Evolutionary conservation across 2,888 invertebrate species (phyloP), one percentile per base, ranked within the genome.

Genomic region (Lasiommata megera): DNA sequence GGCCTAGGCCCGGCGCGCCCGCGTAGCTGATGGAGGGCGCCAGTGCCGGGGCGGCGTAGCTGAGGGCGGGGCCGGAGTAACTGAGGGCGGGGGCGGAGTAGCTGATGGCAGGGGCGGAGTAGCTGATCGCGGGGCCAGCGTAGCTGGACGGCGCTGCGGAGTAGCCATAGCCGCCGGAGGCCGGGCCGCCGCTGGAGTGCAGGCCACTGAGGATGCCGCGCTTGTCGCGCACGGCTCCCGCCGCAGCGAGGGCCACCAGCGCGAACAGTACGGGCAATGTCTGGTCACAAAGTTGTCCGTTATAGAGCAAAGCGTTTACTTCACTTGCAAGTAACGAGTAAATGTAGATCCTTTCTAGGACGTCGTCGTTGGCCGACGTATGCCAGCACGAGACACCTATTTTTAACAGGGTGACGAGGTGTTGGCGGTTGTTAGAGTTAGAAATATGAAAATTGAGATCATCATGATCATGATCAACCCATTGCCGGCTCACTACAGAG

Each of bases 181-280:
- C 29, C 9, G 38, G 56, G 54, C 51, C 28, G 46, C 67, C 54
- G 14, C 41, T 14, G 51, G 34, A 31, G 57, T 65, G 64, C 12
- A 66, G 67, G 16, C 70, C 72, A 55, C 61, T 54, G 38, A 73
- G 64, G 61, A 70, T 70, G 55, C 75, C 76, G 46, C 82, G 78
- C 70, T 81, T 82, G 34, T 67, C 68, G 3, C 79, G 80, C 3
- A 61, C 61, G 12, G 72, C 65, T 6, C 69, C 71, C 36, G 74
- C 75, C 5, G 67, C 55, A 6, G 65, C 71, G 11, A 70, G 23
- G 7, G 71, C 77, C 63, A 64, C 67, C n/a, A 76, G 52, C 71
- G 57, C 71, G 70, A 46, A 69, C 17, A 37, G 17, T 1, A 47
- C 31, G 6, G 46, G 46, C 0, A 46, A 6, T 34, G 11, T 31